Evolutionary conservation across 2,113 vertebrate species (phyloP).

Genomic region (Oreochromis spilurus): DNA sequence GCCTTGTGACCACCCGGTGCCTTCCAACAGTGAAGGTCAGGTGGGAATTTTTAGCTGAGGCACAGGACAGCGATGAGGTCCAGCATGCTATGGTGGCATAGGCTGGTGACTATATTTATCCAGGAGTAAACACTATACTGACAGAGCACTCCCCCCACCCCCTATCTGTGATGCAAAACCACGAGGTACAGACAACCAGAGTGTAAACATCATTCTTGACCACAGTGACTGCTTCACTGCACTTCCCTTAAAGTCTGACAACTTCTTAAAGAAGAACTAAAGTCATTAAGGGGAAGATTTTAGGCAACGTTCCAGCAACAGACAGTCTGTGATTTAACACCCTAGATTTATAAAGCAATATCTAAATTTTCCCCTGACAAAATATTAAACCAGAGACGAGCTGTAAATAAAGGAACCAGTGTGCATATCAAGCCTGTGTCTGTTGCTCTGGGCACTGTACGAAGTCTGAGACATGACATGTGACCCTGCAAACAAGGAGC

Average conservation of each 20-base stretch:
- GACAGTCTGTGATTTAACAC: background rate
- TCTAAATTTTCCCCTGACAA: background rate
- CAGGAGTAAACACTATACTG: slow-evolving; percentile 84
- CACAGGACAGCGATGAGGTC: slow-evolving; percentile 80
- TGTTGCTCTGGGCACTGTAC: slow-evolving; percentile 1
- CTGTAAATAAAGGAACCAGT: slow-evolving; percentile 13
- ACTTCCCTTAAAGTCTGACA: background rate
- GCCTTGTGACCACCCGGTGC: slow-evolving; percentile 70
- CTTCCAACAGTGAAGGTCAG: slow-evolving; percentile 82
- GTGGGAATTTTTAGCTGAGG: slow-evolving; percentile 88
- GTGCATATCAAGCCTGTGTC: background rate
- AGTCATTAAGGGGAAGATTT: background rate
- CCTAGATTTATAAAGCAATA: background rate
- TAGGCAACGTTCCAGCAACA: background rate
- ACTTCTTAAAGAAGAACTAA: background rate
- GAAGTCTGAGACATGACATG: slow-evolving; percentile 53
- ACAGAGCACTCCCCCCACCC: slow-evolving; percentile 78
- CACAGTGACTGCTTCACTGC: background rate
- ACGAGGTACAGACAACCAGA: slow-evolving; percentile 68
- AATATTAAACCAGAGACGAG: background rate
- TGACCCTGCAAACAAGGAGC: slow-evolving; percentile 70
- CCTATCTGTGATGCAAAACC: slow-evolving; percentile 74
- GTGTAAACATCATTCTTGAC: slow-evolving; percentile 63
- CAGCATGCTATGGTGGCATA: slow-evolving; percentile 78
- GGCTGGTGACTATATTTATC: slow-evolving; percentile 91